Base-by-base conservation (phyloP, 2,113 vertebrate species). In the Tyrannus savana region DNA sequence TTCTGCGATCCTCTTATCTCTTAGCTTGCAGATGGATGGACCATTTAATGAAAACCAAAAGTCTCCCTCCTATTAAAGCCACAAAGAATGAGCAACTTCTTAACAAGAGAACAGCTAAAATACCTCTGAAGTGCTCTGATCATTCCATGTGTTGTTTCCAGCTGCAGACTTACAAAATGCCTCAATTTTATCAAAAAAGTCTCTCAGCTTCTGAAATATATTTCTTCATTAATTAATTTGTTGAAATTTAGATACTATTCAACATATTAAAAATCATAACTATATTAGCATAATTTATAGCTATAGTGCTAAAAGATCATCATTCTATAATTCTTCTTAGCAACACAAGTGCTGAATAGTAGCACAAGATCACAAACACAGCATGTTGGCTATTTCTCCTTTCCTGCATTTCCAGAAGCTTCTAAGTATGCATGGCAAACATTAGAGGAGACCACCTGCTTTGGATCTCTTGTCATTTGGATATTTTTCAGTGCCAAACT, bases 1-100 rank as follows among this genome's bases (percentile, higher is more conserved):
- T 94, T 85, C 86, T 83, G 56, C 89, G 84, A 94, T 95, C 83
- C 78, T 93, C 89, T 96, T 96, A 92, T 93, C 92, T 96, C 79
- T 91, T 28, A 83, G 69, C 60, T 74, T 91, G 58, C 89, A 95
- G 89, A 96, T 1, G 49, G 85, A 87, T 58, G 42, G 73, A 66
- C 5, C 55, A 56, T 77, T 92, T 87, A 96, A 94, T 92, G 46
- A 80, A 86, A 94, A 87, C 73, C 69, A 90, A 90, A 27, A 33
- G 23, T 41, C 44, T 56, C 67, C 7, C 25, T 83, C 55, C 42
- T 41, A 72, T n/a, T 85, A 82, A 95, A 93, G 41, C 7, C 68
- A 91, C 31, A 73, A 92, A 95, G 85, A 93, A 41, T 5, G 25
- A 81, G 55, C 87, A 91, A 72, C 27, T 66, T 75, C 46, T 92